Conservation (phyloP, 2,797 vertebrate genomes). For the Sebastes kiyomatsui region DNA sequence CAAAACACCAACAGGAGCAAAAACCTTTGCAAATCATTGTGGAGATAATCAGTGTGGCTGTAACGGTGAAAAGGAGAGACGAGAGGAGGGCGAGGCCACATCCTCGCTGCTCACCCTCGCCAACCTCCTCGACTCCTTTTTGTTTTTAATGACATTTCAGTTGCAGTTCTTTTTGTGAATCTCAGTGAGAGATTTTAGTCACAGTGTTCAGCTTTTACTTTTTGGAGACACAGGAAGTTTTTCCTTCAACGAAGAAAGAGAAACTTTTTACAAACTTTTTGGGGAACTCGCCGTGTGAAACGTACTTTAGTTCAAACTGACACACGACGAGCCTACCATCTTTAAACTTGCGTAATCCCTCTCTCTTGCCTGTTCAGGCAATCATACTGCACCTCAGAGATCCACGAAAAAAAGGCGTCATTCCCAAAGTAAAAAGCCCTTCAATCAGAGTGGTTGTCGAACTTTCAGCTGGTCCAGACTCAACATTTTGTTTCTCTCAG, state of each 20-base stretch:
- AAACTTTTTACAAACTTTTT: slow-evolving; percentile 59
- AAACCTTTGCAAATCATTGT: slow-evolving; percentile 82
- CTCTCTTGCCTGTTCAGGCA: slow-evolving; percentile 70
- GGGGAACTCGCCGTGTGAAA: slow-evolving; percentile 62
- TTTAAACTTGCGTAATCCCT: slow-evolving; percentile 67
- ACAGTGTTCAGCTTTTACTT: slow-evolving; percentile 76
- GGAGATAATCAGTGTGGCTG: slow-evolving; percentile 84
- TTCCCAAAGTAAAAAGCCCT: slow-evolving; percentile 74
- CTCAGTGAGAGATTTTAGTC: slow-evolving; percentile 59
- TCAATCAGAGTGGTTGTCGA: slow-evolving; percentile 76
- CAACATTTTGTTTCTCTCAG: slow-evolving; percentile 76
- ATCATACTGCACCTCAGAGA: slow-evolving; percentile 78
- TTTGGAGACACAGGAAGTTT: slow-evolving; percentile 62
- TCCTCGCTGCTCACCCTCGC: slow-evolving; percentile 74
- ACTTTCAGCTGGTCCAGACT: slow-evolving; percentile 70
- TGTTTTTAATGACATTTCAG: slow-evolving; percentile 61
- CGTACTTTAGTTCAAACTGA: slow-evolving; percentile 75
- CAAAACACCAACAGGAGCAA: slow-evolving; percentile 72
- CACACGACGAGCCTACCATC: slow-evolving; percentile 78
- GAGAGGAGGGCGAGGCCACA: slow-evolving; percentile 63
- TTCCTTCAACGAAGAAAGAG: slow-evolving; percentile 61
- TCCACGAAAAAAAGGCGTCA: slow-evolving; percentile 70
- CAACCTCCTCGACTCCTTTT: slow-evolving; percentile 64
- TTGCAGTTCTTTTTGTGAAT: slow-evolving; percentile 55
- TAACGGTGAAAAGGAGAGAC: slow-evolving; percentile 65